Percentiles rank a stretch among this genome's conserved stretches.
These are phyloP conservation scores for Mantis religiosa DNA, from an alignment of 2,888 invertebrate genomes.

Conservation along the genomic window DNA sequence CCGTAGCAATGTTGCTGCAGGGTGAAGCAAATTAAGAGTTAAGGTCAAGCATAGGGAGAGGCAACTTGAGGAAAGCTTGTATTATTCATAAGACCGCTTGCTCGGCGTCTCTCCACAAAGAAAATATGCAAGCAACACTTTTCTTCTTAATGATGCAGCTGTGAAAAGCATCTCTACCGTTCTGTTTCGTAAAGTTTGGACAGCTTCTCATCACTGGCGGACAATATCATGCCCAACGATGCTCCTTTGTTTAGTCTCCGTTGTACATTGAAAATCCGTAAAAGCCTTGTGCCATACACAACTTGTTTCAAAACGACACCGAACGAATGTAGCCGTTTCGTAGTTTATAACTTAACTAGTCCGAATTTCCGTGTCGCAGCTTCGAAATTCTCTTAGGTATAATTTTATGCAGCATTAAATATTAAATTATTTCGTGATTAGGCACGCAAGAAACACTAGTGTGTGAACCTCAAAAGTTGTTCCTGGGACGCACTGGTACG, in stretches of 20 bases:
- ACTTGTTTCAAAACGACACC: no score
- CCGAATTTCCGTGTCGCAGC: no score
- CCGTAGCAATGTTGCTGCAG: not conserved
- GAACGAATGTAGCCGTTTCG: no score
- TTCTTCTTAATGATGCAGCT: not conserved
- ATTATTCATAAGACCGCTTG: not conserved
- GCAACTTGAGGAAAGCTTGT: not conserved
- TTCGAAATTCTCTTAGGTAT: no score
- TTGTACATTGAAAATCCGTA: no score
- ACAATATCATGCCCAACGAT: not conserved
- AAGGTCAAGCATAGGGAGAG: not conserved
- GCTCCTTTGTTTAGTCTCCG: not conserved
- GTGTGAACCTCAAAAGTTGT: no score
- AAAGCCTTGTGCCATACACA: no score
- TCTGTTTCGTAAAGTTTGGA: not conserved
- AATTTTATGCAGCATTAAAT: no score
- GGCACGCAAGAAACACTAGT: no score
- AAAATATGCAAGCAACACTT: not conserved
- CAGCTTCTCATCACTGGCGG: not conserved
- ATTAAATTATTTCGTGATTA: no score
- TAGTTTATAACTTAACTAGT: no score
- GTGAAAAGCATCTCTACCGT: not conserved
- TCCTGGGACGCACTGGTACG: no score
- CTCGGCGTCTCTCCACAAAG: not conserved
- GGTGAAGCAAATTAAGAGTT: not conserved